Conservation (phyloP, 1,140 invertebrate species). For the Zaprionus camerounensis region DNA sequence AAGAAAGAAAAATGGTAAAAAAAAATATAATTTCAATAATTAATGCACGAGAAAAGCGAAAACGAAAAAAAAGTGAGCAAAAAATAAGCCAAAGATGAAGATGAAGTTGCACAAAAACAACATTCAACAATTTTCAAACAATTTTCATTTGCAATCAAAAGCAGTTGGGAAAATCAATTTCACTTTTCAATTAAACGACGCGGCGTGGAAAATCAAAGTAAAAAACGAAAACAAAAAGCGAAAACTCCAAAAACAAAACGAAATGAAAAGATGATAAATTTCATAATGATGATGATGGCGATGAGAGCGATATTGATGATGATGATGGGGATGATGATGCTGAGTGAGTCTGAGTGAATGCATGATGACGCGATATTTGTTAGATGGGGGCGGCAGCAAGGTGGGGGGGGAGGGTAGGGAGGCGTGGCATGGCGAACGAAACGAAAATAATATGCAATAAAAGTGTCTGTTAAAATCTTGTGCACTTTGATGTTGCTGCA, state of each 20-base stretch:
- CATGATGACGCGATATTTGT: constrained; percentile 10
- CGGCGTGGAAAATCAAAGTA: neutral
- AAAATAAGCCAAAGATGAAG: constrained; percentile 13
- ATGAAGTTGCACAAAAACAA: constrained; percentile 10
- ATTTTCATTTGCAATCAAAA: constrained; percentile 48
- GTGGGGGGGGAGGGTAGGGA: neutral
- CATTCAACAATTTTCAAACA: constrained; percentile 40
- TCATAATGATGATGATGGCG: constrained; percentile 28
- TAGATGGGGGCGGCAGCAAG: neutral
- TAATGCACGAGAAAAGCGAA: constrained; percentile 45
- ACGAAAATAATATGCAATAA: constrained; percentile 56
- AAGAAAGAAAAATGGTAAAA: constrained; percentile 12
- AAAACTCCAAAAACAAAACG: constrained; percentile 20
- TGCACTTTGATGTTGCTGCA: constrained; percentile 45
- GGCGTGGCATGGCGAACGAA: constrained; percentile 27
- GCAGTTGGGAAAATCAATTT: constrained; percentile 61
- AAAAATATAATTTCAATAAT: constrained; percentile 65
- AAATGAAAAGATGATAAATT: constrained; percentile 16
- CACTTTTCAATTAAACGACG: constrained; percentile 71
- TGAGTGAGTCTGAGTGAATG: neutral
- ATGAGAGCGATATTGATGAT: constrained; percentile 18
- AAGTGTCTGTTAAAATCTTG: constrained; percentile 41
- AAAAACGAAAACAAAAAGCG: constrained; percentile 7
- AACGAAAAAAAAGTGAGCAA: constrained; percentile 10
- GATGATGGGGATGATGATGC: neutral